Conservation (phyloP, 2,888 invertebrate species). For the Catocala sponsa region DNA sequence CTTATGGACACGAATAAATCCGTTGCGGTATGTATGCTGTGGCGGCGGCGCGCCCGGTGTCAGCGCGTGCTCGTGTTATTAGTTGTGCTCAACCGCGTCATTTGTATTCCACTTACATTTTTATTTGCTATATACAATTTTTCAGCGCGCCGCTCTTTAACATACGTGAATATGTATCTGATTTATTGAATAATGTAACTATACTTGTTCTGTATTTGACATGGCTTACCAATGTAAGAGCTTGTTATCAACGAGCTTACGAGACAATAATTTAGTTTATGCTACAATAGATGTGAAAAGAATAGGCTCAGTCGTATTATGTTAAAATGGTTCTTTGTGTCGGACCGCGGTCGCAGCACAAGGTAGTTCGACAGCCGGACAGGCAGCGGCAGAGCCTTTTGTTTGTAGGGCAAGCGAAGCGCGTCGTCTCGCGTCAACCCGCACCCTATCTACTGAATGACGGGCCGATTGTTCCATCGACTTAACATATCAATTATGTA, state of each 20-base stretch:
- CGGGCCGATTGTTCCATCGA: slow-evolving; percentile 82
- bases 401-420: slow-evolving; percentile 37
- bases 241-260: slow-evolving; percentile 67
- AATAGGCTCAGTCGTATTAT: slow-evolving; percentile 75
- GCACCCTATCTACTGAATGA: slow-evolving; percentile 63
- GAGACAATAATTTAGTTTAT: slow-evolving; percentile 69
- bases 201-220: slow-evolving; percentile 38
- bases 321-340: slow-evolving; percentile 79
- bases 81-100: slow-evolving; percentile 51
- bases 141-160: neutral
- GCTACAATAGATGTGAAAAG: slow-evolving; percentile 65
- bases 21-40: slow-evolving; percentile 60
- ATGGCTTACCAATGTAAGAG: slow-evolving; percentile 52
- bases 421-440: slow-evolving; percentile 46
- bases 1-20: slow-evolving; percentile 70
- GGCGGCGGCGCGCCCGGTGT: slow-evolving; percentile 19
- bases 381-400: slow-evolving; percentile 52
- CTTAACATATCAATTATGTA: slow-evolving; percentile 88
- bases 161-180: neutral
- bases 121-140: slow-evolving; percentile 5
- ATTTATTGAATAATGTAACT: slow-evolving; percentile 24
- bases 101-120: slow-evolving; percentile 9
- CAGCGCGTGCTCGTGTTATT: slow-evolving; percentile 70
- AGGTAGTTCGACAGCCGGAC: slow-evolving; percentile 62
- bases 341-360: slow-evolving; percentile 43